Conservation (phyloP, 2,888 invertebrate species). For the Resseliella maxima region DNA sequence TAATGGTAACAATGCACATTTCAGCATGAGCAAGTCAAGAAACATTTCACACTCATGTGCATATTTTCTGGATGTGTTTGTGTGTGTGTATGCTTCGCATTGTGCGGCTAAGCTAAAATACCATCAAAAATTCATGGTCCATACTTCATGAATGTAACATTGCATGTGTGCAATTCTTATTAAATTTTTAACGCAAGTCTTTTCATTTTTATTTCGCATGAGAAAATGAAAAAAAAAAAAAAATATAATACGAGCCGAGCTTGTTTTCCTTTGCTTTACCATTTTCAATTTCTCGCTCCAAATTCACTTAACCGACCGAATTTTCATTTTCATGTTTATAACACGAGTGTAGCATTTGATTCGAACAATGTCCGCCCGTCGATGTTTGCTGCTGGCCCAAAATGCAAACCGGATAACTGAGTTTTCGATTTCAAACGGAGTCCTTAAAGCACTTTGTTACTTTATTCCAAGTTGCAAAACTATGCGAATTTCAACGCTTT, state of each 20-base stretch:
- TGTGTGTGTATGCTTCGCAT: background rate
- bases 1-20: background rate
- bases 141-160: background rate
- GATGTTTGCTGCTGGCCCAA: background rate
- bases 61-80: background rate
- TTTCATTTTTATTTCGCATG: background rate
- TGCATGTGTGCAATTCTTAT: constrained; percentile 35
- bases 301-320: too few relatives aligned
- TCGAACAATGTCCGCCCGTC: too few relatives aligned
- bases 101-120: background rate
- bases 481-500: background rate
- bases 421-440: background rate
- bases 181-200: constrained; percentile 11
- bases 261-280: background rate
- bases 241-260: background rate
- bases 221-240: background rate
- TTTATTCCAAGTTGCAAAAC: background rate
- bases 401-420: background rate
- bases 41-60: background rate
- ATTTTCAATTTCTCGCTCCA: too few relatives aligned
- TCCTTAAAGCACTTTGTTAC: background rate
- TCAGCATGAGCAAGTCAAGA: background rate
- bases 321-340: too few relatives aligned
- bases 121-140: constrained; percentile 32
- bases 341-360: too few relatives aligned